phyloP scores from a whole-genome alignment of 2,888 invertebrate species.

The Ichneumon xanthorius region DNA sequence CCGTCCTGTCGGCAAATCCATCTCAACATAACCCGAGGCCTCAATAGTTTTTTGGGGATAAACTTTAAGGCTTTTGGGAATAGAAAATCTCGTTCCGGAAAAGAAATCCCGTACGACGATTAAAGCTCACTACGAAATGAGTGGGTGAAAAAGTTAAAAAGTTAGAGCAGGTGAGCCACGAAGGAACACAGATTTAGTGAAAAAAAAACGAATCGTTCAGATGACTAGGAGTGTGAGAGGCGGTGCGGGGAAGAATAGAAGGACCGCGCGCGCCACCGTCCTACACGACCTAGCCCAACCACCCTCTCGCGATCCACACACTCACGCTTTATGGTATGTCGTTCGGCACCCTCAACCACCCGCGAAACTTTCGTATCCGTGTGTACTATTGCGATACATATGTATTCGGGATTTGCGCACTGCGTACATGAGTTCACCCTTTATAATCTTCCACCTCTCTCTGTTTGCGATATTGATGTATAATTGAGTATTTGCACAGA shows the following conservation, averaged over 20 bases:
- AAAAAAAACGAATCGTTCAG: constrained; percentile 40
- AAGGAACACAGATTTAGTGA: constrained; percentile 46
- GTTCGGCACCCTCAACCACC: constrained; percentile 48
- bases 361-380: constrained; percentile 55
- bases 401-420: constrained; percentile 63
- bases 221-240: constrained; percentile 9
- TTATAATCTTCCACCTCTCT: not conserved
- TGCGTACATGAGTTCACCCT: constrained; percentile 56
- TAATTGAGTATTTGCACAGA: not conserved
- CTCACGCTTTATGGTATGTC: constrained; percentile 52
- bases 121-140: not conserved
- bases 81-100: constrained; percentile 1
- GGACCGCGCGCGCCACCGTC: constrained; percentile 55
- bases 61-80: not conserved
- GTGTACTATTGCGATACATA: constrained; percentile 17
- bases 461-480: not conserved
- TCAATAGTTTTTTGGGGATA: not conserved
- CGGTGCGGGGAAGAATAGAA: constrained; percentile 20
- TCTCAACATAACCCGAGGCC: not conserved
- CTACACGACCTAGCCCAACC: constrained; percentile 65
- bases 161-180: not conserved
- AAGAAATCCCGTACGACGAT: not conserved
- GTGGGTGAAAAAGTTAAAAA: not conserved
- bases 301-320: constrained; percentile 43
- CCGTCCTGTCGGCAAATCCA: constrained; percentile 15